Evolutionary conservation across 2,888 invertebrate species (phyloP).

Genomic region (Bombylius major): DNA sequence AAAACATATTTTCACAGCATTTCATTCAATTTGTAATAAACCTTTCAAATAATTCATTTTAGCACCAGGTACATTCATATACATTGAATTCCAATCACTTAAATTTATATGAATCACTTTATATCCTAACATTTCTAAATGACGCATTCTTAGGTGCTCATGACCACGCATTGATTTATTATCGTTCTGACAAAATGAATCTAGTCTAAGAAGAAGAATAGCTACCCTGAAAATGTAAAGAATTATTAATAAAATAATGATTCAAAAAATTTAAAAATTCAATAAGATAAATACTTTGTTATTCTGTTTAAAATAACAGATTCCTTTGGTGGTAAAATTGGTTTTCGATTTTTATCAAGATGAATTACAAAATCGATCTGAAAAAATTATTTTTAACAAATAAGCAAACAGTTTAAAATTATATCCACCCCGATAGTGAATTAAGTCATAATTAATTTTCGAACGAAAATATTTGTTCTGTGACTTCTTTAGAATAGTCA

Average conservation of each 20-base stretch:
- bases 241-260: not conserved
- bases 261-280: not conserved
- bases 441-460: too few relatives aligned
- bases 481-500: too few relatives aligned
- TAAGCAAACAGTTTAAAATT: too few relatives aligned
- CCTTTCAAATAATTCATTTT: slow-evolving; percentile 38
- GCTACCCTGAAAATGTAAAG: slow-evolving; percentile 25
- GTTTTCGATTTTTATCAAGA: slow-evolving; percentile 26
- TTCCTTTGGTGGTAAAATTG: slow-evolving; percentile 24
- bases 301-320: slow-evolving; percentile 23
- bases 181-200: slow-evolving; percentile 39
- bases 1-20: not conserved
- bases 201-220: slow-evolving; percentile 36
- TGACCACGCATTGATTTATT: slow-evolving; percentile 40
- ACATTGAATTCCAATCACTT: slow-evolving; percentile 43
- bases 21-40: slow-evolving; percentile 23
- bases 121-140: slow-evolving; percentile 52
- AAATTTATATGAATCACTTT: slow-evolving; percentile 42
- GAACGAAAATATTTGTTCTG: too few relatives aligned
- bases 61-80: slow-evolving; percentile 38
- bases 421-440: too few relatives aligned
- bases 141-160: slow-evolving; percentile 41
- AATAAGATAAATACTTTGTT: slow-evolving; percentile 24
- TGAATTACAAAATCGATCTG: slow-evolving; percentile 35
- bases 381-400: slow-evolving; percentile 1